Percentiles rank a stretch among this genome's conserved stretches.
Conservation (phyloP, 2,888 invertebrate species). For the Andricus quercusramuli region DNA sequence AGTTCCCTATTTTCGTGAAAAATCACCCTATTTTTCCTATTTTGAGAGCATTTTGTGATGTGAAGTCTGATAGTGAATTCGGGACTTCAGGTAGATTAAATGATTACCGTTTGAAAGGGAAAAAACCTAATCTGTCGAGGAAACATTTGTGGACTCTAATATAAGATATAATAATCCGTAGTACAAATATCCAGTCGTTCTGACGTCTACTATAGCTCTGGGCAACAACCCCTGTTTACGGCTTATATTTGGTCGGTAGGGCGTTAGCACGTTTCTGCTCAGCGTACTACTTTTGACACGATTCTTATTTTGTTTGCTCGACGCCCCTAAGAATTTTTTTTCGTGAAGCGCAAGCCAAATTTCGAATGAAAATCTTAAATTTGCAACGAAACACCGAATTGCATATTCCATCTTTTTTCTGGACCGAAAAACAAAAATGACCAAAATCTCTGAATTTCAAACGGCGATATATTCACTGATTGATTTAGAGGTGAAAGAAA, state of each 20-base stretch:
- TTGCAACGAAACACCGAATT: not conserved
- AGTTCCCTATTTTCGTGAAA: too few species aligned
- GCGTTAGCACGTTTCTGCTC: conserved; percentile 4
- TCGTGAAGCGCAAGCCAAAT: not conserved
- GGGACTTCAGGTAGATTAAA: too few species aligned
- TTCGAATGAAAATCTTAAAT: not conserved
- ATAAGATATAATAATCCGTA: conserved; percentile 17
- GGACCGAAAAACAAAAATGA: too few species aligned
- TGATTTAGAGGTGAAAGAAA: too few species aligned
- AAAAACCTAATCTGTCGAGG: not conserved
- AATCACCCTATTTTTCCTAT: too few species aligned
- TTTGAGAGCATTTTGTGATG: too few species aligned
- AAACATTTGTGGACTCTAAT: not conserved
- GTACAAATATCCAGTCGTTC: conserved; percentile 1
- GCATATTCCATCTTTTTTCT: not conserved
- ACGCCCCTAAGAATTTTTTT: not conserved
- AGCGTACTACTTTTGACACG: not conserved
- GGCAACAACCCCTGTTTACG: conserved; percentile 25
- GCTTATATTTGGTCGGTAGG: conserved; percentile 13
- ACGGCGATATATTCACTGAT: too few species aligned
- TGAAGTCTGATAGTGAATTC: too few species aligned
- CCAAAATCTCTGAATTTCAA: too few species aligned
- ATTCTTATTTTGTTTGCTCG: conserved; percentile 2
- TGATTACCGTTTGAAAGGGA: not conserved
- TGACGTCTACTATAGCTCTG: not conserved